Evolutionary conservation across 2,888 invertebrate species (phyloP).

Genomic region (Cosmia pyralina): DNA sequence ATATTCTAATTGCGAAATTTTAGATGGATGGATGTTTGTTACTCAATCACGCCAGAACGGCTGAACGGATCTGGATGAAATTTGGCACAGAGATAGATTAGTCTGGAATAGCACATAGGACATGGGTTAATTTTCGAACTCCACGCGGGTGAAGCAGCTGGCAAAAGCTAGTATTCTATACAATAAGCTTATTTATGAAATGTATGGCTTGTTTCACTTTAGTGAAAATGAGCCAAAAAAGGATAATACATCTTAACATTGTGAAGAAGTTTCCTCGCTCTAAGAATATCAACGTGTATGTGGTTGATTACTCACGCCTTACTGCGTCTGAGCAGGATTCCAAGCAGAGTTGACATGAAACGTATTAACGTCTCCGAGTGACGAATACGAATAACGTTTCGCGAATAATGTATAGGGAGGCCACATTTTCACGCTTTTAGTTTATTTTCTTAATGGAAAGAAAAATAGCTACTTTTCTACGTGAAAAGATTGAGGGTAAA

Average conservation of each 20-base stretch:
- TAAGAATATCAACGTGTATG: constrained; percentile 13
- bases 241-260: neutral
- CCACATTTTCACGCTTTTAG: constrained; percentile 12
- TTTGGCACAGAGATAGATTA: too few species aligned
- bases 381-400: constrained; percentile 46
- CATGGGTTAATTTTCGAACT: too few species aligned
- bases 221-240: neutral
- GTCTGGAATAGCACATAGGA: too few species aligned
- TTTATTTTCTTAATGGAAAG: constrained; percentile 42
- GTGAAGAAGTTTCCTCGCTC: neutral
- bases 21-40: too few species aligned
- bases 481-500: constrained; percentile 17
- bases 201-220: neutral
- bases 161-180: too few species aligned
- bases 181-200: neutral
- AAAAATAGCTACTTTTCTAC: constrained; percentile 35
- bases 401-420: constrained; percentile 36
- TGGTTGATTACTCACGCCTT: constrained; percentile 34
- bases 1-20: too few species aligned
- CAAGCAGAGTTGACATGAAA: constrained; percentile 41
- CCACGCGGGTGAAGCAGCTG: too few species aligned
- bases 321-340: constrained; percentile 25
- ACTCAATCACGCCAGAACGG: too few species aligned
- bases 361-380: constrained; percentile 37
- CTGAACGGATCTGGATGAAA: too few species aligned